Percentiles rank a stretch among this genome's conserved stretches.
Conservation (phyloP, 2,113 vertebrate genomes). For the Dendropsophus ebraccatus region DNA sequence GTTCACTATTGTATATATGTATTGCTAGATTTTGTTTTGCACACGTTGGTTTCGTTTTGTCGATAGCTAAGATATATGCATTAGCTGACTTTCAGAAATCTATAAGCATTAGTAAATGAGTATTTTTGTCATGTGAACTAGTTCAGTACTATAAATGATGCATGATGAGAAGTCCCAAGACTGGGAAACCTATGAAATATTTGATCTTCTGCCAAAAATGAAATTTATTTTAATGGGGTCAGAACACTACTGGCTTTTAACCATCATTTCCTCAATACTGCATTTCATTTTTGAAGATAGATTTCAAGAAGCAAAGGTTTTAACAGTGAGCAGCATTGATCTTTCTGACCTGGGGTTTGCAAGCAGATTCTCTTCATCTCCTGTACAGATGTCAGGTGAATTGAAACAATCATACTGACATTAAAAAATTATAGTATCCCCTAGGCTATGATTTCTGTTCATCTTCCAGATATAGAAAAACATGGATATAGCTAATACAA, state of each 20-base stretch:
- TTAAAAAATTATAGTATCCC: constrained; percentile 24
- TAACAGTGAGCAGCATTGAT: constrained; percentile 20
- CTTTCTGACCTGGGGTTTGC: constrained; percentile 27
- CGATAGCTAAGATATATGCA: not conserved
- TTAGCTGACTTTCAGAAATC: not conserved
- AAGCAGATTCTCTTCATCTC: constrained; percentile 42
- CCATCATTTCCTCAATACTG: constrained; percentile 11
- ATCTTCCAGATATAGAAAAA: constrained; percentile 35
- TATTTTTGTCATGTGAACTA: not conserved
- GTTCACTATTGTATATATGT: not conserved
- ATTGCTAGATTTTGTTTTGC: not conserved
- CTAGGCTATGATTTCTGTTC: constrained; percentile 9
- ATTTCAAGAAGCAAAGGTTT: constrained; percentile 6
- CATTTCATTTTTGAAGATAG: constrained; percentile 21
- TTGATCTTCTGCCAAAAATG: constrained; percentile 22
- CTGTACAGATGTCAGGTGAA: constrained; percentile 41
- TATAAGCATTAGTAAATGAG: not conserved
- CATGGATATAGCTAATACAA: not conserved
- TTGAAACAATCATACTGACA: constrained; percentile 46
- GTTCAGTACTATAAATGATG: not conserved
- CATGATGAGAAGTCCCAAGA: not conserved
- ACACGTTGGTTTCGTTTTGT: not conserved
- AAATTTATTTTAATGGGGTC: constrained; percentile 25
- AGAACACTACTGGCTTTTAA: constrained; percentile 14
- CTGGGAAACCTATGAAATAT: not conserved